phyloP scores from a whole-genome alignment of 35 echinoderm and acorn worm species.

The Heliocidaris tuberculata region DNA sequence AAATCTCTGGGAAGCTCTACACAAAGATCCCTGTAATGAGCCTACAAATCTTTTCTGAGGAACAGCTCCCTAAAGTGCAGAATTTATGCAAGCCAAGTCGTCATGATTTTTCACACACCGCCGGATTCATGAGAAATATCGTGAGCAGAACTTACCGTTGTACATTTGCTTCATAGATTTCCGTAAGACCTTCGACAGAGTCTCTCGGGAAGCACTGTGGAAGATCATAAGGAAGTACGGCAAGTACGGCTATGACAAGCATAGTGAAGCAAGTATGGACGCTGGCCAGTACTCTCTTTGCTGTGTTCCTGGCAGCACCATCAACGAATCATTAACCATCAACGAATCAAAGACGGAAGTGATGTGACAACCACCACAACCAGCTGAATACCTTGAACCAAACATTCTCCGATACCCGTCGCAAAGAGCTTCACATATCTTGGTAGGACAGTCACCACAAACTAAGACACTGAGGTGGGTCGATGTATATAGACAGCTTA shows the following conservation, averaged over 20 bases:
- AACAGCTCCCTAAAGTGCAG: constrained; percentile 38
- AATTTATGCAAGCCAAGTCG: constrained; percentile 19
- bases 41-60: constrained; percentile 21
- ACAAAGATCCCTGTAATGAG: constrained; percentile 34
- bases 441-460: constrained; percentile 23
- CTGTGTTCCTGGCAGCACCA: constrained; percentile 41
- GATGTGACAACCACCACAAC: background rate
- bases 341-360: constrained; percentile 12
- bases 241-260: constrained; percentile 38
- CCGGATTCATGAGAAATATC: constrained; percentile 55
- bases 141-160: constrained; percentile 34
- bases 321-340: constrained; percentile 3
- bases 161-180: constrained; percentile 37
- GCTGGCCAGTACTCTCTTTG: constrained; percentile 50
- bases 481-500: background rate
- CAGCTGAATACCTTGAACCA: background rate
- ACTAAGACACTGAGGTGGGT: background rate
- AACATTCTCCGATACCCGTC: background rate
- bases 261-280: constrained; percentile 62
- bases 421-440: constrained; percentile 13
- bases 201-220: constrained; percentile 29
- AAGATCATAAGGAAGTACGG: constrained; percentile 6
- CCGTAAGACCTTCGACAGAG: too few relatives aligned
- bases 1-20: constrained; percentile 21
- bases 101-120: constrained; percentile 44